Evolutionary conservation across 2,113 vertebrate genomes (phyloP).

Genomic region (Microcebus tavaratra): DNA sequence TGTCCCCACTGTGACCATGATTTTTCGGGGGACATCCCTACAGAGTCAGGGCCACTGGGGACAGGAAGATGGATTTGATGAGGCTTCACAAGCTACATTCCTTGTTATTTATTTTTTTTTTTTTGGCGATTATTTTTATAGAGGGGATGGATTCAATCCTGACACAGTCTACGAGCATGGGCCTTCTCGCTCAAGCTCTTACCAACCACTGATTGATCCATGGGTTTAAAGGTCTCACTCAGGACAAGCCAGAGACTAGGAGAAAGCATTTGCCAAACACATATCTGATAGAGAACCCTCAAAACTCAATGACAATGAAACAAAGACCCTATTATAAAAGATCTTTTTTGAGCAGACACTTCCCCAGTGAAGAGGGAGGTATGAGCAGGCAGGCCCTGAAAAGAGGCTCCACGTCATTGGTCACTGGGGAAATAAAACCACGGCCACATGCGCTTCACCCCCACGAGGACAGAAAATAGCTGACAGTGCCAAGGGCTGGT

Average conservation of each 20-base stretch:
- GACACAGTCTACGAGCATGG: neutral
- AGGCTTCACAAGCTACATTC: neutral
- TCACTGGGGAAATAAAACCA: neutral
- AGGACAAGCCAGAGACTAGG: neutral
- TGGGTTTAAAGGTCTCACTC: neutral
- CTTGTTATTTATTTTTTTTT: neutral
- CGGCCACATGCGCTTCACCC: accelerated
- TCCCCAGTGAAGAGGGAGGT: neutral
- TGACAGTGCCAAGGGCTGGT: accelerated
- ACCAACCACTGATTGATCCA: neutral
- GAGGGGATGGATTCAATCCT: neutral
- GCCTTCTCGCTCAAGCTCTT: neutral
- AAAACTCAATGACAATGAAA: neutral
- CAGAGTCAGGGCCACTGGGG: neutral
- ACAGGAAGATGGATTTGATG: neutral
- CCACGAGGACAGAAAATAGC: neutral
- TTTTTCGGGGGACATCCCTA: neutral
- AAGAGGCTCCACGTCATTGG: neutral
- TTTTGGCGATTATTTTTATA: neutral
- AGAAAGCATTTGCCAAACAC: neutral
- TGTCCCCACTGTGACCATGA: neutral
- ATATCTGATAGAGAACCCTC: neutral
- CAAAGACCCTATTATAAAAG: neutral
- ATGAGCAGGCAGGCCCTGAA: accelerated
- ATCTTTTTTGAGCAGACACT: neutral